These are phyloP conservation scores for Nesometra sesokonis DNA, from an alignment of 35 echinoderm and acorn worm species.

Conservation along the genomic window DNA sequence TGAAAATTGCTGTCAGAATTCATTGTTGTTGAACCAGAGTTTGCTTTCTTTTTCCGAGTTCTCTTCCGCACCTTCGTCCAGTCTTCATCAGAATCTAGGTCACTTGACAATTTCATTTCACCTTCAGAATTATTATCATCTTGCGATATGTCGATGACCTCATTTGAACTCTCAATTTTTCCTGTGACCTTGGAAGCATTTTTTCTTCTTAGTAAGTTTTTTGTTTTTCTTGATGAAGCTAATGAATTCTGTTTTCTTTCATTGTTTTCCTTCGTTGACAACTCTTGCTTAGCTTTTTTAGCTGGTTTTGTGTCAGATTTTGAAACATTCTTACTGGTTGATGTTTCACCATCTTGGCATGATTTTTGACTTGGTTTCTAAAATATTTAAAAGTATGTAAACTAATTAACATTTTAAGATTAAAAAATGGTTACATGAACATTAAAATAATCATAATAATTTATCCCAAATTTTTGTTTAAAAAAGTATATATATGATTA, in stretches of 20 bases:
- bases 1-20: conserved; percentile 63
- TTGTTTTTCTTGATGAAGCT: not conserved
- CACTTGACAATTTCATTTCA: no score
- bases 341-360: not conserved
- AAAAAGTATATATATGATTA: no score
- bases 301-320: not conserved
- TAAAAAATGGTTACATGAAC: no score
- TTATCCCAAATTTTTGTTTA: no score
- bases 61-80: not conserved
- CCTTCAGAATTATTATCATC: not conserved
- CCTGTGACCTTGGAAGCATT: not conserved
- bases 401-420: no score
- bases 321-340: no score
- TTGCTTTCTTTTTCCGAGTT: conserved; percentile 2
- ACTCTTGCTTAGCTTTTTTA: not conserved
- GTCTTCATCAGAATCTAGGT: not conserved
- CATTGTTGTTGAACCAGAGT: not conserved
- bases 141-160: not conserved
- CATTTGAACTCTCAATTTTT: not conserved
- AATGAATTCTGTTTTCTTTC: not conserved
- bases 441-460: no score
- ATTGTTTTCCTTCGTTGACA: not conserved
- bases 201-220: conserved; percentile 10
- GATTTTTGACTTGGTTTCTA: not conserved
- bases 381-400: not conserved